Evolutionary conservation across 2,113 vertebrate genomes (phyloP).

Genomic region (Periophthalmus modestus): DNA sequence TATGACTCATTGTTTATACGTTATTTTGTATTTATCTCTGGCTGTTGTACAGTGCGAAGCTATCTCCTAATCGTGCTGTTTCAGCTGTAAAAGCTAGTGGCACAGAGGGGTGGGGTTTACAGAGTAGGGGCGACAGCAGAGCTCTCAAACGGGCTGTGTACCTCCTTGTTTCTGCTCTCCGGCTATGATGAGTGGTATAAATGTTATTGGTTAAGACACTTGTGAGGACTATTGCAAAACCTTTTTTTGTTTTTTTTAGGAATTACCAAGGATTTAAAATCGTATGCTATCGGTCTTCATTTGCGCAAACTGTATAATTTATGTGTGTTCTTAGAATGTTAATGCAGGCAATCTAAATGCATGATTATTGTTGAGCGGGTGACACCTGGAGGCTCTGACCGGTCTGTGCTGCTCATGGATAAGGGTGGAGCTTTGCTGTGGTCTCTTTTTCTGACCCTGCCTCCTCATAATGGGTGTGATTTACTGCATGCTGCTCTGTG

Average conservation of each 20-base stretch:
- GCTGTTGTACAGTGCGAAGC: conserved; percentile 39
- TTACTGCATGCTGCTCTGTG: conserved; percentile 45
- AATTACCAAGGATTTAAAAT: too few species aligned
- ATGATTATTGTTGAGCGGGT: neutral
- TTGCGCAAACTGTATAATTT: neutral
- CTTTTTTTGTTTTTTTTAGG: too few species aligned
- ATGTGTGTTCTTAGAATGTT: neutral
- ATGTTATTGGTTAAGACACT: too few species aligned
- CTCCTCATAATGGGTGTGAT: conserved; percentile 36
- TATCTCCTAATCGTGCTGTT: conserved; percentile 30
- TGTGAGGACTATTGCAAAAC: too few species aligned
- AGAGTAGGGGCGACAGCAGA: conserved; percentile 33
- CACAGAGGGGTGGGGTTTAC: conserved; percentile 11
- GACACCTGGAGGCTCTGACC: conserved; percentile 23
- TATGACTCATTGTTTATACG: neutral
- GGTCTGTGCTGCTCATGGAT: conserved; percentile 27
- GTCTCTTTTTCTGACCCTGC: conserved; percentile 27
- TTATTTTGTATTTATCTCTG: conserved; percentile 44
- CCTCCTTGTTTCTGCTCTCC: conserved; percentile 16
- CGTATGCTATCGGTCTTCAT: too few species aligned
- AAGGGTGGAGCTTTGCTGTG: conserved; percentile 39
- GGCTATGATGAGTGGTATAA: neutral
- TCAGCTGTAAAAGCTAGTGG: conserved; percentile 43
- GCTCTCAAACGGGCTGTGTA: conserved; percentile 26
- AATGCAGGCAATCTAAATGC: neutral